Conservation (phyloP, 1,140 invertebrate genomes). For the Lanistes nyassanus region DNA sequence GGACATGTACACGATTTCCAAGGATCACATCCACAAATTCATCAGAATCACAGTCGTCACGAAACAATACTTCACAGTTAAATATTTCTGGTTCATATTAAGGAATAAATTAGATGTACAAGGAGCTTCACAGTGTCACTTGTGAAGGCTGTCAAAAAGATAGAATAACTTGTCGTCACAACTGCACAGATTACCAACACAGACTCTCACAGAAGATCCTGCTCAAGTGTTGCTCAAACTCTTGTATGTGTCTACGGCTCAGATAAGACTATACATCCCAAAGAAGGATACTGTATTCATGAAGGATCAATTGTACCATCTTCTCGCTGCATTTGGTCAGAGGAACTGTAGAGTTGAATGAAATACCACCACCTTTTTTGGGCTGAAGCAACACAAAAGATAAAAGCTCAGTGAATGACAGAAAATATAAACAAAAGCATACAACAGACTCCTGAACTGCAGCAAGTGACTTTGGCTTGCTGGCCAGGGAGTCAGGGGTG, state of each 20-base stretch:
- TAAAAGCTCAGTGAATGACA: background rate
- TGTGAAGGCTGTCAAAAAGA: no score
- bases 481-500: no score
- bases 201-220: no score
- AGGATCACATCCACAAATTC: slow-evolving; percentile 99
- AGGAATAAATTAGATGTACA: slow-evolving; percentile 33
- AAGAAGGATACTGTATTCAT: slow-evolving; percentile 86
- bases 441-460: no score
- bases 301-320: slow-evolving; percentile 96
- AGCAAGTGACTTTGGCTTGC: no score
- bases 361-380: slow-evolving; percentile 97
- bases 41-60: slow-evolving; percentile 95
- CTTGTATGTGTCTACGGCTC: background rate
- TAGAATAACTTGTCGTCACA: no score
- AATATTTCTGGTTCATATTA: slow-evolving; percentile 80
- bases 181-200: no score
- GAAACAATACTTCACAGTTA: slow-evolving; percentile 94
- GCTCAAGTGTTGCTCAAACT: no score
- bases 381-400: slow-evolving; percentile 70
- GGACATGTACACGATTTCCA: slow-evolving; percentile 96
- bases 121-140: no score
- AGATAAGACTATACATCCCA: slow-evolving; percentile 1
- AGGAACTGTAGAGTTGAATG: slow-evolving; percentile 96
- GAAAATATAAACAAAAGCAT: background rate
- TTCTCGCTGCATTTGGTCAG: slow-evolving; percentile 96